These are phyloP conservation scores for Peromyscus leucopus DNA, from an alignment of 2,113 vertebrate species.

Conservation along the genomic window DNA sequence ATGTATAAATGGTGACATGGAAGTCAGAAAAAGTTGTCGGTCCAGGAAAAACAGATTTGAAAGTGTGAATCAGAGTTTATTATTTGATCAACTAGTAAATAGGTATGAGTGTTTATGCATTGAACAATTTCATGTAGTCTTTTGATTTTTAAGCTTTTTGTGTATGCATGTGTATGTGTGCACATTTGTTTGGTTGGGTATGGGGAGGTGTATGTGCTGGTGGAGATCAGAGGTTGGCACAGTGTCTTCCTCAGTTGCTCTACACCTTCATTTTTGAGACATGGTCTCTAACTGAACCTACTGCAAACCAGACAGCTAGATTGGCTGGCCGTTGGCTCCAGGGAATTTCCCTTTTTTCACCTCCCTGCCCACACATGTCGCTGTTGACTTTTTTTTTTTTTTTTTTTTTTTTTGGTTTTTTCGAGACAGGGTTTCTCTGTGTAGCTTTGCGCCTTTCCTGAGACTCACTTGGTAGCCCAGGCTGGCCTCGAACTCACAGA, in stretches of 20 bases:
- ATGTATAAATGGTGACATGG: slow-evolving; percentile 97
- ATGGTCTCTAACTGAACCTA: neutral
- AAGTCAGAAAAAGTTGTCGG: slow-evolving; percentile 97
- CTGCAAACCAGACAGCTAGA: neutral
- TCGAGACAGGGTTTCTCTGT: too few relatives aligned
- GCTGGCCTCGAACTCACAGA: too few relatives aligned
- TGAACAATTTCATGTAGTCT: slow-evolving; percentile 46
- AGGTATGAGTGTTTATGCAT: slow-evolving; percentile 89
- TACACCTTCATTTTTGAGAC: neutral
- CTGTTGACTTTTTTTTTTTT: neutral
- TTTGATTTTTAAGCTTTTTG: slow-evolving; percentile 50
- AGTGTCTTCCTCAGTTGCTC: neutral
- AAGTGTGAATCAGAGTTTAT: slow-evolving; percentile 98
- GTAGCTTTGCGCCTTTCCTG: too few relatives aligned
- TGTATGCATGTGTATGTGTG: neutral
- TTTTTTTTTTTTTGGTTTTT: too few relatives aligned
- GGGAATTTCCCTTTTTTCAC: neutral
- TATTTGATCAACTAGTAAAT: slow-evolving; percentile 99
- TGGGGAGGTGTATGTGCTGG: neutral
- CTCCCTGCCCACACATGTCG: neutral
- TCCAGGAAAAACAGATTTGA: slow-evolving; percentile 98
- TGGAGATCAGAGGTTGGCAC: neutral
- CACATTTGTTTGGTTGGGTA: neutral
- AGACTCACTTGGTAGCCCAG: too few relatives aligned
- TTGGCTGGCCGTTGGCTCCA: neutral